Evolutionary conservation across 2,888 invertebrate genomes (phyloP).

Genomic region (Lypha dubia): DNA sequence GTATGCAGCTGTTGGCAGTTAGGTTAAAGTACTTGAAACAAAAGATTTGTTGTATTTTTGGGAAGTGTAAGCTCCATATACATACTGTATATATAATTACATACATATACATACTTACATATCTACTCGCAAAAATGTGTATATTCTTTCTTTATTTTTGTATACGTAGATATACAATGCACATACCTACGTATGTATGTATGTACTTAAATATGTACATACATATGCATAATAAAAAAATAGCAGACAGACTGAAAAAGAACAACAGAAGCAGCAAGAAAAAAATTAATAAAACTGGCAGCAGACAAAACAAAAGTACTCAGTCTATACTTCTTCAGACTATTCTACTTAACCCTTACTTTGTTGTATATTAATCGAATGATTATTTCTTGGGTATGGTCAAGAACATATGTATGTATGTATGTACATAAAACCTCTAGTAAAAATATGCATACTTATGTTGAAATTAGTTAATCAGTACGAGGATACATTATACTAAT

Average conservation of each 20-base stretch:
- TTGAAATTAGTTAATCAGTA: slow-evolving; percentile 31
- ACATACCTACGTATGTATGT: slow-evolving; percentile 24
- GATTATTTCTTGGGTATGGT: slow-evolving; percentile 81
- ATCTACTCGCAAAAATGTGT: slow-evolving; percentile 15
- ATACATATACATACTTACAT: neutral
- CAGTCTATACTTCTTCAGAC: slow-evolving; percentile 70
- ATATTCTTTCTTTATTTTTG: slow-evolving; percentile 27
- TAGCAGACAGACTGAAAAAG: slow-evolving; percentile 54
- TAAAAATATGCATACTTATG: neutral
- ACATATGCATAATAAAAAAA: slow-evolving; percentile 30
- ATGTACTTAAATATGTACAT: slow-evolving; percentile 28
- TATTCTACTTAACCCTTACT: slow-evolving; percentile 71
- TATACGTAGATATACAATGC: neutral
- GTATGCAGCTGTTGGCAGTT: slow-evolving; percentile 73
- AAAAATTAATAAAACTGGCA: slow-evolving; percentile 62
- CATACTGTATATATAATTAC: slow-evolving; percentile 41
- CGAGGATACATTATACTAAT: slow-evolving; percentile 69
- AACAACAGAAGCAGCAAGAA: slow-evolving; percentile 52
- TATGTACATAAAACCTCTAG: no score
- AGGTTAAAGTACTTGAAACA: slow-evolving; percentile 73
- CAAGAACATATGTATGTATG: slow-evolving; percentile 75
- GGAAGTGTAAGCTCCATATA: slow-evolving; percentile 73
- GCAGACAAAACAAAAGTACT: slow-evolving; percentile 69
- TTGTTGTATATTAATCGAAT: slow-evolving; percentile 72
- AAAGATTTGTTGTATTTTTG: slow-evolving; percentile 73